Evolutionary conservation across 1,140 invertebrate genomes (phyloP).

Genomic region (Meloidogyne exigua): DNA sequence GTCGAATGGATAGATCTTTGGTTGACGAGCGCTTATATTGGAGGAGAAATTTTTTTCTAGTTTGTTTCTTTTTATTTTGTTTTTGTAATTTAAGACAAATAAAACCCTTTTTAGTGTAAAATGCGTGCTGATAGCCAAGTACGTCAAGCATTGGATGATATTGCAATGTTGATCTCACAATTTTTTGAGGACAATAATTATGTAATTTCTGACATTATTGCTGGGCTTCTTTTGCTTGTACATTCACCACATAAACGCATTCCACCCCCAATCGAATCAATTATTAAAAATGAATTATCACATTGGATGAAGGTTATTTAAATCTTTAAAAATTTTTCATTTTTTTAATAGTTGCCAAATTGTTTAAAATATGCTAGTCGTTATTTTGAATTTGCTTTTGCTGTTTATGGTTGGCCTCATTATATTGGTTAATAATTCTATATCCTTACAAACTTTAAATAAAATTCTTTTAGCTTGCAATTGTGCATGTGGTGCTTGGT

Average conservation of each 20-base stretch:
- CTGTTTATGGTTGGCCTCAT: conserved; percentile 86
- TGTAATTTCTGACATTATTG: conserved; percentile 82
- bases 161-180: conserved; percentile 51
- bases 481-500: conserved; percentile 37
- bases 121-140: conserved; percentile 52
- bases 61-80: conserved; percentile 16
- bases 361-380: conserved; percentile 75
- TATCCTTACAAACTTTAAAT: too few relatives aligned
- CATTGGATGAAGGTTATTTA: conserved; percentile 34
- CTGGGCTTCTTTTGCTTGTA: conserved; percentile 76
- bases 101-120: conserved; percentile 55
- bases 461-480: conserved; percentile 46
- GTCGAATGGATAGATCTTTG: conserved; percentile 41
- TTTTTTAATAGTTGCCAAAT: conserved; percentile 67
- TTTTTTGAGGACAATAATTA: conserved; percentile 69
- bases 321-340: neutral
- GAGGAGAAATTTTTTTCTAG: conserved; percentile 44
- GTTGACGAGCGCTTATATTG: conserved; percentile 51
- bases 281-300: conserved; percentile 21
- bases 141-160: conserved; percentile 57
- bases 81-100: neutral
- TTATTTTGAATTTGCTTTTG: conserved; percentile 77
- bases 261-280: conserved; percentile 21
- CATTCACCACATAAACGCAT: conserved; percentile 52
- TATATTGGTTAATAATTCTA: conserved; percentile 68